A percentile compares a stretch with the other conserved stretches of the same genome.
These are phyloP conservation scores for Tetrapedia diversipes DNA, from an alignment of 2,888 invertebrate species.

Conservation along the genomic window DNA sequence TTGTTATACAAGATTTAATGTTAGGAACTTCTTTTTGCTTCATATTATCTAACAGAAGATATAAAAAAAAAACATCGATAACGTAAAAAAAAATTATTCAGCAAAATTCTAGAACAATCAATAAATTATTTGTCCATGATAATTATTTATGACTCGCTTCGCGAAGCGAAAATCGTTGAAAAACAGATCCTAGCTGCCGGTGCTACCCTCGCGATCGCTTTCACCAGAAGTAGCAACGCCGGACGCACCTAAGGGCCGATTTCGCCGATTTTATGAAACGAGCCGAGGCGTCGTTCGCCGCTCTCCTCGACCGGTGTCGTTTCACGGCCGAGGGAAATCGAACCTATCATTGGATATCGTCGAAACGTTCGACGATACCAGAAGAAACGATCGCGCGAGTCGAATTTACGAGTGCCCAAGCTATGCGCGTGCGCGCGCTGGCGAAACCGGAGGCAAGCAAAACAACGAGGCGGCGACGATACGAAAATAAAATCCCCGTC, in stretches of 20 bases:
- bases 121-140: no score
- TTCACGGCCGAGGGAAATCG: neutral
- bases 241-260: constrained; percentile 24
- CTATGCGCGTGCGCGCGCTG: constrained; percentile 24
- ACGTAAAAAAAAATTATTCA: no score
- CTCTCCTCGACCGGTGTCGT: neutral
- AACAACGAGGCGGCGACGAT: constrained; percentile 57
- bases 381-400: neutral
- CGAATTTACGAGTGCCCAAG: constrained; percentile 55
- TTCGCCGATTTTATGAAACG: constrained; percentile 27
- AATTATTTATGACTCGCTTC: no score
- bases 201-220: constrained; percentile 26
- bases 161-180: neutral
- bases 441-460: constrained; percentile 49
- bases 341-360: neutral
- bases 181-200: neutral
- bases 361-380: constrained; percentile 22
- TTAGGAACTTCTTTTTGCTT: neutral
- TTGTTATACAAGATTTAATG: neutral
- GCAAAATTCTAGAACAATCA: no score
- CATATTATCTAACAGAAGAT: neutral
- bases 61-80: no score
- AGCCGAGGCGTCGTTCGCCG: neutral
- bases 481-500: constrained; percentile 71
- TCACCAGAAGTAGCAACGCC: constrained; percentile 9